phyloP scores from a whole-genome alignment of 1,140 invertebrate species.

The Nasonia giraulti region DNA sequence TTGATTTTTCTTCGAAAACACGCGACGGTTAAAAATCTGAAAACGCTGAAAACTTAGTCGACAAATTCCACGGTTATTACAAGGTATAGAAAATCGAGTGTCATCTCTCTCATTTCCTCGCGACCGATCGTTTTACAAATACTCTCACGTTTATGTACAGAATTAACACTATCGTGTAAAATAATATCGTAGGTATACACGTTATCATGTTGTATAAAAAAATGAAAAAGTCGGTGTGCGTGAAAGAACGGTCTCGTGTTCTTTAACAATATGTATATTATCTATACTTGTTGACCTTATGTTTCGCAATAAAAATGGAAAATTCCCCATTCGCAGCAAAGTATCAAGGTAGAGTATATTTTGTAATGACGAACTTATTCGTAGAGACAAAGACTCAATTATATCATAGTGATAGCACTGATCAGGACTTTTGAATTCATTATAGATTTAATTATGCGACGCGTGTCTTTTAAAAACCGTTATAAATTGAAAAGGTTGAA shows the following conservation, averaged over 20 bases:
- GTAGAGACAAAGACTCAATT: background rate
- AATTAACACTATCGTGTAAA: background rate
- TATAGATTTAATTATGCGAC: too few relatives aligned
- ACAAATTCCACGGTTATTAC: background rate
- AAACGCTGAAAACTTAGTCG: constrained; percentile 13
- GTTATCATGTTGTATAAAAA: background rate
- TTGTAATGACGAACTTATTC: background rate
- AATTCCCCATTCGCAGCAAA: background rate
- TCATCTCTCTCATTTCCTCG: background rate
- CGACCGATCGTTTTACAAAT: background rate
- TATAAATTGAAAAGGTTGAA: background rate
- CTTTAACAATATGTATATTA: constrained; percentile 9
- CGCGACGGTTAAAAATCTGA: constrained; percentile 6
- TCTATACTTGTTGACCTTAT: background rate
- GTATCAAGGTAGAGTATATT: too few relatives aligned
- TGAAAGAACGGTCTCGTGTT: background rate
- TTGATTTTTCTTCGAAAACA: background rate
- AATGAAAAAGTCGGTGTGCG: background rate
- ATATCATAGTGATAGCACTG: too few relatives aligned
- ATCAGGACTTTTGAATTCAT: too few relatives aligned
- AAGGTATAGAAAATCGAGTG: constrained; percentile 27
- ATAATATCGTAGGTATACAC: background rate
- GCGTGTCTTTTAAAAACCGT: background rate
- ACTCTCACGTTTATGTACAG: constrained; percentile 22
- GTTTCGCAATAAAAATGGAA: background rate